These are phyloP conservation scores for Palythoa heliodiscus DNA, from an alignment of 92 coral and sea anemone genomes.

Conservation along the genomic window DNA sequence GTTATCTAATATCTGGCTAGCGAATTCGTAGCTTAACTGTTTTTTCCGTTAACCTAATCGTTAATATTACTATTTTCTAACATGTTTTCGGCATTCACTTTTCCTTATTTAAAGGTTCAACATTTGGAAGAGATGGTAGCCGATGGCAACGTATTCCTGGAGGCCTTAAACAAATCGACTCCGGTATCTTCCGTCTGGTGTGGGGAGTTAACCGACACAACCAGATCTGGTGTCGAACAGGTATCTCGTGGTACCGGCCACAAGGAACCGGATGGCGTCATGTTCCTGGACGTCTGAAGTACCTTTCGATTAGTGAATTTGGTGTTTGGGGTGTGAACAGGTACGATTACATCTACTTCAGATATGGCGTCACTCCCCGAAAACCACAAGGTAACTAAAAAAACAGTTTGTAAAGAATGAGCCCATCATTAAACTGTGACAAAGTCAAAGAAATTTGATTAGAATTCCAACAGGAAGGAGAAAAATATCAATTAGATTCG, in stretches of 20 bases:
- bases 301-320: slow-evolving; percentile 38
- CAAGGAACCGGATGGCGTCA: slow-evolving; percentile 43
- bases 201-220: slow-evolving; percentile 44
- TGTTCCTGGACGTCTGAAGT: slow-evolving; percentile 43
- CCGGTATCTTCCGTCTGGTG: slow-evolving; percentile 42
- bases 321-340: slow-evolving; percentile 60
- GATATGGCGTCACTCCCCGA: not conserved
- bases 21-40: too few relatives aligned
- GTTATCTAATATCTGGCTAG: too few relatives aligned
- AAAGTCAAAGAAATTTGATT: not conserved
- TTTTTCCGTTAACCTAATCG: too few relatives aligned
- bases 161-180: slow-evolving; percentile 47
- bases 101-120: not conserved
- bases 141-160: slow-evolving; percentile 43
- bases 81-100: too few relatives aligned
- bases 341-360: slow-evolving; percentile 36
- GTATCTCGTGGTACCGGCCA: slow-evolving; percentile 3
- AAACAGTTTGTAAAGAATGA: not conserved
- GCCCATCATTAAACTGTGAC: not conserved
- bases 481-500: not conserved
- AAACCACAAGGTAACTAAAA: slow-evolving; percentile 25
- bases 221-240: slow-evolving; percentile 38
- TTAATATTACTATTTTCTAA: too few relatives aligned
- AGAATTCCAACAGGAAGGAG: too few relatives aligned
- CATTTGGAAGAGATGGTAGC: not conserved